phyloP scores from a whole-genome alignment of 2,888 invertebrate species.

The Andrena camellia region DNA sequence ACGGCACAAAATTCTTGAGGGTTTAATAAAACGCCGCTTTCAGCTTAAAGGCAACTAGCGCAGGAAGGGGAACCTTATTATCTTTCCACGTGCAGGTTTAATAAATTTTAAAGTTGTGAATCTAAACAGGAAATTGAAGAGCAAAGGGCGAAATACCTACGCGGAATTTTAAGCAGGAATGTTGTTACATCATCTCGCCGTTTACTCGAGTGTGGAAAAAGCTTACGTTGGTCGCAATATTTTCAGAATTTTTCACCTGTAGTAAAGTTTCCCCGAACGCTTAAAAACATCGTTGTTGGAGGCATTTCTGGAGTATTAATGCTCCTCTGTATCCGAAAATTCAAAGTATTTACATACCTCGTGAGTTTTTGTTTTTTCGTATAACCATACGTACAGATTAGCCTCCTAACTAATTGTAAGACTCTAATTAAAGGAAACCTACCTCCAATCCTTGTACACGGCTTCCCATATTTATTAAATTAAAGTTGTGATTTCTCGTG shows the following conservation, averaged over 20 bases:
- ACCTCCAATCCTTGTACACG: too few relatives aligned
- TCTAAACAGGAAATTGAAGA: slow-evolving; percentile 46
- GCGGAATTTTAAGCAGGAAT: slow-evolving; percentile 36
- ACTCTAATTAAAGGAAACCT: too few relatives aligned
- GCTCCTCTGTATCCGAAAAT: background rate
- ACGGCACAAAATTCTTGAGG: background rate
- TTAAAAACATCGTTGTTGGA: background rate
- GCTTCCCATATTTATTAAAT: too few relatives aligned
- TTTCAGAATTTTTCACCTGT: slow-evolving; percentile 33
- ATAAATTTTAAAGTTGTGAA: slow-evolving; percentile 47
- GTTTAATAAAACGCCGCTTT: background rate
- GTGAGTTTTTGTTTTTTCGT: too few relatives aligned
- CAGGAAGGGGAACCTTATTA: slow-evolving; percentile 33
- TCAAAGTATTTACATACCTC: too few relatives aligned
- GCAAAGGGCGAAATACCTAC: slow-evolving; percentile 42
- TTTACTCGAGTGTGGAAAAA: slow-evolving; percentile 10
- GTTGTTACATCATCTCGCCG: slow-evolving; percentile 8
- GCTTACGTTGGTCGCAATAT: slow-evolving; percentile 15
- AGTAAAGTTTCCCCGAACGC: slow-evolving; percentile 11
- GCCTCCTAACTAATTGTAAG: too few relatives aligned
- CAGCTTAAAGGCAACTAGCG: background rate
- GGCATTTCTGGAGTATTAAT: slow-evolving; percentile 1
- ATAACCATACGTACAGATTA: too few relatives aligned
- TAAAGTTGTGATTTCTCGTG: too few relatives aligned
- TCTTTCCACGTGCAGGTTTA: slow-evolving; percentile 35